A percentile compares a stretch with the other conserved stretches of the same genome.
phyloP scores from a whole-genome alignment of 2,888 invertebrate species.

The Conomelus anceps region DNA sequence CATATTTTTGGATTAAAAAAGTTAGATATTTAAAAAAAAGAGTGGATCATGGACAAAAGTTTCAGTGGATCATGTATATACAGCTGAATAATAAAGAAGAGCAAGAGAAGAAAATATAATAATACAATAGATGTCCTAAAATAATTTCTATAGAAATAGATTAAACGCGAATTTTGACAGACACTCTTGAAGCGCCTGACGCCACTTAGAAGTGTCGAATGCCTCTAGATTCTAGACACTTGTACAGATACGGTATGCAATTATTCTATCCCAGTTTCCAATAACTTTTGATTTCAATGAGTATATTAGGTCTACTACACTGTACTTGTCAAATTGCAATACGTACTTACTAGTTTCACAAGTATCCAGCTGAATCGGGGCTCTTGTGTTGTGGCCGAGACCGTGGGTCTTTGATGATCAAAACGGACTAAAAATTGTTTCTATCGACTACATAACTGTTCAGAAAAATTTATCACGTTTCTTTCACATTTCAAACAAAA shows the following conservation, averaged over 20 bases:
- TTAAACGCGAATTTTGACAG: not conserved
- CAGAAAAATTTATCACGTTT: not conserved
- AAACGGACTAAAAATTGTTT: not conserved
- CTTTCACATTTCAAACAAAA: not conserved
- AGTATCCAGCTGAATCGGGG: not conserved
- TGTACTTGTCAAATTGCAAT: not conserved
- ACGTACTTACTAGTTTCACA: not conserved
- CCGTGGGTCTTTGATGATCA: not conserved
- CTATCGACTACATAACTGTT: not conserved
- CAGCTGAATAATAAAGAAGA: not conserved
- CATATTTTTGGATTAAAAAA: too few relatives aligned
- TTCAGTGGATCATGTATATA: not conserved
- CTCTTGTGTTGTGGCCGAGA: not conserved
- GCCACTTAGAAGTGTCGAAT: not conserved
- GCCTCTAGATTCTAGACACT: not conserved
- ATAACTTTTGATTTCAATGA: not conserved
- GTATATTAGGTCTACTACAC: not conserved
- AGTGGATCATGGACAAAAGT: too few relatives aligned
- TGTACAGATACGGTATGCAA: not conserved
- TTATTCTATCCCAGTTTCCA: not conserved
- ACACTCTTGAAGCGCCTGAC: not conserved
- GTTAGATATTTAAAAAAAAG: too few relatives aligned
- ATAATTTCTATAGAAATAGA: not conserved
- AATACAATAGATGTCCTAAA: not conserved
- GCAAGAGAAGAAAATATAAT: not conserved